Evolutionary conservation across 2,797 vertebrate genomes (phyloP).

Genomic region (Cynodonichthys magdalenae): DNA sequence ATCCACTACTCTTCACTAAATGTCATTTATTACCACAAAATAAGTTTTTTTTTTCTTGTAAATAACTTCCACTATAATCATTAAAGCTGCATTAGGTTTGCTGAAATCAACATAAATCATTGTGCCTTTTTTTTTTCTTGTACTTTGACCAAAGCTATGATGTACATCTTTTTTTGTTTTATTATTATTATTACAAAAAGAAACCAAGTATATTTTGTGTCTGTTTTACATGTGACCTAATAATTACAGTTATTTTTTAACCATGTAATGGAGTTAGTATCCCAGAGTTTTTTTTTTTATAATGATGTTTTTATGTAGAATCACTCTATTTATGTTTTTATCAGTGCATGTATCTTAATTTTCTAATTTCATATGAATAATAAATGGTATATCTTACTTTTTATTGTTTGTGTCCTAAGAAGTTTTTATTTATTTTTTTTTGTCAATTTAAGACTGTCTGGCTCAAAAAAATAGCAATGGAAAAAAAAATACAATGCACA

Average conservation of each 20-base stretch:
- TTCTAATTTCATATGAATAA: conserved; percentile 74
- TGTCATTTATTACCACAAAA: conserved; percentile 41
- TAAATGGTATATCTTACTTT: conserved; percentile 67
- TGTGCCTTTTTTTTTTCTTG: conserved; percentile 10
- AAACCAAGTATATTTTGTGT: conserved; percentile 11
- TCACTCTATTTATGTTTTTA: conserved; percentile 70
- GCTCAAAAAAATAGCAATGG: background rate
- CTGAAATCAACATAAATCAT: conserved; percentile 14
- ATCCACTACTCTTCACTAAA: conserved; percentile 29
- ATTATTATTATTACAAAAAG: conserved; percentile 12
- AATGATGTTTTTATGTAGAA: conserved; percentile 26
- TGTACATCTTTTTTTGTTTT: conserved; percentile 48
- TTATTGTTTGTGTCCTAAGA: background rate
- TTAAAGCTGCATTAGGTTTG: conserved; percentile 26
- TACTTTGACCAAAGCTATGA: conserved; percentile 60
- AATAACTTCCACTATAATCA: conserved; percentile 26
- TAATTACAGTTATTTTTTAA: conserved; percentile 32
- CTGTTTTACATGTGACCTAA: conserved; percentile 14
- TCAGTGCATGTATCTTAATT: conserved; percentile 76
- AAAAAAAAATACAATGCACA: too few species aligned
- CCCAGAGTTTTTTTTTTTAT: conserved; percentile 7
- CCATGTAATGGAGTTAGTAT: conserved; percentile 15
- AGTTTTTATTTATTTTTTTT: background rate
- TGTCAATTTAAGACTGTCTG: background rate
- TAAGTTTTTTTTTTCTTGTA: conserved; percentile 17